Conservation (phyloP, 2,888 invertebrate species). For the Rhynchonema sp. region DNA sequence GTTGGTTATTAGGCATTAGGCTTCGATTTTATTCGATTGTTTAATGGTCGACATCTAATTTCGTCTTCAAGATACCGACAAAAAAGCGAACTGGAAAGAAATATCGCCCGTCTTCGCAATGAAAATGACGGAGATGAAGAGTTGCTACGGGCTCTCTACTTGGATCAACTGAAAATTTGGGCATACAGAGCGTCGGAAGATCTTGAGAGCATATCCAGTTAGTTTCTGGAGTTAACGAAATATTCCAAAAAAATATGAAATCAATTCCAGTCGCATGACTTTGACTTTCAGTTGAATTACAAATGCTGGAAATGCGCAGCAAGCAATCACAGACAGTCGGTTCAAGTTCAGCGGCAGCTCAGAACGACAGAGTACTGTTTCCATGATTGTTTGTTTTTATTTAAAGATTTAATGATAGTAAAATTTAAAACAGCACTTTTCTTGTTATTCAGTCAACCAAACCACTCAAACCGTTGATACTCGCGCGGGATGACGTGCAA, state of each 20-base stretch:
- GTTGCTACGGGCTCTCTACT: not conserved
- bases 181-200: not conserved
- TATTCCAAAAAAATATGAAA: too few relatives aligned
- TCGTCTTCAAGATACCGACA: too few relatives aligned
- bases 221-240: too few relatives aligned
- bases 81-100: too few relatives aligned
- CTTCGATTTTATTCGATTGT: too few relatives aligned
- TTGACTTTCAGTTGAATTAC: not conserved
- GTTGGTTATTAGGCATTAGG: not conserved
- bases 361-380: not conserved
- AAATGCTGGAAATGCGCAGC: not conserved
- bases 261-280: not conserved
- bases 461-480: constrained; percentile 58
- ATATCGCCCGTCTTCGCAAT: too few relatives aligned
- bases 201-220: too few relatives aligned
- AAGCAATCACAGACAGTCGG: not conserved
- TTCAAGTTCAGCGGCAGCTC: not conserved
- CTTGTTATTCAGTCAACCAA: not conserved
- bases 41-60: too few relatives aligned
- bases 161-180: not conserved
- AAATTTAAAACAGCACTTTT: not conserved
- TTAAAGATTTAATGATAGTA: not conserved
- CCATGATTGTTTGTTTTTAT: not conserved
- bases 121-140: not conserved
- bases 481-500: constrained; percentile 66